A percentile compares a stretch with the other conserved stretches of the same genome.
These are phyloP conservation scores for Manacus vitellinus DNA, from an alignment of 2,113 vertebrate genomes.

Conservation along the genomic window DNA sequence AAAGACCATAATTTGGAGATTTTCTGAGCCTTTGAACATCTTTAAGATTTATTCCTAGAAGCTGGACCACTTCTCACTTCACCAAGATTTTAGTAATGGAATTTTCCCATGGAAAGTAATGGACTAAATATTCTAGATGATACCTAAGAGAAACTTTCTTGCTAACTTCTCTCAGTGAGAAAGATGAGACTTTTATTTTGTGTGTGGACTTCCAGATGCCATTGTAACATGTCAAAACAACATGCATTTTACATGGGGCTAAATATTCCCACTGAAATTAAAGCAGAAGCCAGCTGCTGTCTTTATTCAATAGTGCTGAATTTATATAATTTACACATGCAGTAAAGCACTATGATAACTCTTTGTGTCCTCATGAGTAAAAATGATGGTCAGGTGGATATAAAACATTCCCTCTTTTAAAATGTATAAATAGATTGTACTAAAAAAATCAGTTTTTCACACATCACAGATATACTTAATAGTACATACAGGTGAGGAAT, in stretches of 20 bases:
- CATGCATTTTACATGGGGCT: neutral
- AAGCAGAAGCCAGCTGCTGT: neutral
- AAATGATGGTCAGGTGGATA: neutral
- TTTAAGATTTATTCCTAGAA: neutral
- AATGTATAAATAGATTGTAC: neutral
- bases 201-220: neutral
- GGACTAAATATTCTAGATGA: neutral
- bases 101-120: neutral
- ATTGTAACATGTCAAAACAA: neutral
- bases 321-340: neutral
- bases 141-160: neutral
- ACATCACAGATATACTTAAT: neutral
- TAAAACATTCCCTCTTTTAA: neutral
- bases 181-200: neutral
- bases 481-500: neutral
- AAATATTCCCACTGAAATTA: neutral
- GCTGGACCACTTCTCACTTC: neutral
- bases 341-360: neutral
- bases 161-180: neutral
- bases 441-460: neutral
- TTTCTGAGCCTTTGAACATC: neutral
- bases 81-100: neutral
- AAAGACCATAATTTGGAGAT: neutral
- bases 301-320: neutral
- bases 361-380: neutral